Percentiles rank a stretch among this genome's conserved stretches.
phyloP scores from a whole-genome alignment of 1,140 invertebrate species.

The Ips nitidus region DNA sequence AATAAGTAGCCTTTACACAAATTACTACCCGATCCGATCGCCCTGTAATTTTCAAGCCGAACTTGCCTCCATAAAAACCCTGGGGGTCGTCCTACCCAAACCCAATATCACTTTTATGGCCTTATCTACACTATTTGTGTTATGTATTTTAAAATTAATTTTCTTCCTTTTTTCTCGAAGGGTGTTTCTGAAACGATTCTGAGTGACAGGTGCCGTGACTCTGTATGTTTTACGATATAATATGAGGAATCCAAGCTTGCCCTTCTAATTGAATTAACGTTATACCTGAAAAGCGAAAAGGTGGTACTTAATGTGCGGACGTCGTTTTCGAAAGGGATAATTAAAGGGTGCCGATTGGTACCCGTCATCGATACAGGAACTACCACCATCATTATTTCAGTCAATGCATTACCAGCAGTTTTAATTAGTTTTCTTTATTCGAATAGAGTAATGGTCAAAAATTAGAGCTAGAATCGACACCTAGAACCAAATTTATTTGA shows the following conservation, averaged over 20 bases:
- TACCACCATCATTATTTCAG: no score
- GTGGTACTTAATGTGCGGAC: slow-evolving; percentile 6
- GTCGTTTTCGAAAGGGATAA: background rate
- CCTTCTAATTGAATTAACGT: slow-evolving; percentile 15
- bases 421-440: no score
- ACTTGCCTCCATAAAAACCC: slow-evolving; percentile 34
- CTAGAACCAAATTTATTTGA: no score
- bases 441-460: no score
- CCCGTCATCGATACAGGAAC: background rate
- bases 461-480: no score
- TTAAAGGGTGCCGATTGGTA: background rate
- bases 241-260: slow-evolving; percentile 2
- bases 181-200: slow-evolving; percentile 11
- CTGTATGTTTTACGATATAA: slow-evolving; percentile 21
- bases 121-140: slow-evolving; percentile 43
- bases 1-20: slow-evolving; percentile 46
- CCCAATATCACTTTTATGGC: slow-evolving; percentile 35
- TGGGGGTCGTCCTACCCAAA: slow-evolving; percentile 30
- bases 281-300: slow-evolving; percentile 12
- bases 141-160: slow-evolving; percentile 39
- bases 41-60: slow-evolving; percentile 44
- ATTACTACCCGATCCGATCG: slow-evolving; percentile 38
- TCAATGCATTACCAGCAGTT: no score
- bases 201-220: slow-evolving; percentile 27
- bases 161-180: slow-evolving; percentile 27